A percentile compares a stretch with the other conserved stretches of the same genome.
Evolutionary conservation across 1,140 invertebrate genomes (phyloP).

Genomic region (Bombus polaris): DNA sequence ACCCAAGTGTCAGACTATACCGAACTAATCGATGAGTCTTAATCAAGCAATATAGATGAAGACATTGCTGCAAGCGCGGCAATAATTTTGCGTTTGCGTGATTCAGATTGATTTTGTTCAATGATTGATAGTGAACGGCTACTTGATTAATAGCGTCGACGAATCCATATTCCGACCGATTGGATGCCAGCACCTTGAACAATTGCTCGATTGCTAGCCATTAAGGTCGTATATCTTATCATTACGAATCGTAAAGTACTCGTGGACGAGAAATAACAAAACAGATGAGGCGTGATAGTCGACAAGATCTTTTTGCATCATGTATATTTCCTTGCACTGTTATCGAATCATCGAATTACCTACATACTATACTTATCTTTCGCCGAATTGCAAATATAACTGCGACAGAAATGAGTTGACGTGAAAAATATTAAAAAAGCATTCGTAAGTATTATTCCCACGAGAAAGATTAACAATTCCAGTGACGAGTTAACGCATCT

Average conservation of each 20-base stretch:
- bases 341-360: too few relatives aligned
- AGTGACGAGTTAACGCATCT: too few relatives aligned
- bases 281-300: not conserved
- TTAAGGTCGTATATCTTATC: not conserved
- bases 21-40: not conserved
- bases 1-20: not conserved
- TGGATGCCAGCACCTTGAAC: not conserved
- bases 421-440: too few relatives aligned
- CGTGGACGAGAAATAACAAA: not conserved
- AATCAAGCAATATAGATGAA: not conserved
- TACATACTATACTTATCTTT: too few relatives aligned
- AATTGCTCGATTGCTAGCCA: not conserved
- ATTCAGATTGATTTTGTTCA: not conserved
- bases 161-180: not conserved
- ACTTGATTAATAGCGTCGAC: not conserved
- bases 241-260: not conserved
- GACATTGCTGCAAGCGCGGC: not conserved
- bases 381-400: too few relatives aligned
- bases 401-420: too few relatives aligned
- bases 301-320: not conserved
- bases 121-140: constrained; percentile 19
- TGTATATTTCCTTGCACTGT: not conserved
- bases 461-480: not conserved
- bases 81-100: not conserved
- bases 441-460: too few relatives aligned